Conservation (phyloP, 2,797 vertebrate species). For the Lithobates pipiens region DNA sequence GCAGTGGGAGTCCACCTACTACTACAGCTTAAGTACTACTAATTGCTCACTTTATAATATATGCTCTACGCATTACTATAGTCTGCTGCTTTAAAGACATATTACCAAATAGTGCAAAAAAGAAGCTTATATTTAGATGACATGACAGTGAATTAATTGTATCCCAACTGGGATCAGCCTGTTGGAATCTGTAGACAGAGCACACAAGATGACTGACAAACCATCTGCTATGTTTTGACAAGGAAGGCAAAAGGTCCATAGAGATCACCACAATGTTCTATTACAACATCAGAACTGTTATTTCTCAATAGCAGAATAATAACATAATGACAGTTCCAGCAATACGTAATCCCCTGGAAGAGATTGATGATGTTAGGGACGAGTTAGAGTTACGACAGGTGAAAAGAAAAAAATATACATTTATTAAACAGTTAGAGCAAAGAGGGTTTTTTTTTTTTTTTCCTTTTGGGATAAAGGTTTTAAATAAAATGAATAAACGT, state of each 20-base stretch:
- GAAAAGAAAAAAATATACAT: too few relatives aligned
- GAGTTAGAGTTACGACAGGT: not conserved
- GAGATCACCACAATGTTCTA: not conserved
- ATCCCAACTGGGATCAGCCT: not conserved
- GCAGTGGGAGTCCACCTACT: too few relatives aligned
- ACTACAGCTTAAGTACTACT: too few relatives aligned
- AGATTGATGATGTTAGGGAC: not conserved
- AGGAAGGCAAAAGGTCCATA: conserved; percentile 1
- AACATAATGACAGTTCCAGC: not conserved
- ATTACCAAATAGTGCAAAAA: not conserved
- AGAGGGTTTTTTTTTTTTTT: too few relatives aligned
- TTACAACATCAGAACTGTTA: not conserved
- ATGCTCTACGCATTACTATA: too few relatives aligned
- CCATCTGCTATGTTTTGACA: conserved; percentile 2
- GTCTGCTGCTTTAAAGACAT: not conserved
- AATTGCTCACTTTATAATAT: too few relatives aligned
- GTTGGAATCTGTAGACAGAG: not conserved
- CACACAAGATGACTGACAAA: conserved; percentile 3
- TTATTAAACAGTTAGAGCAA: too few relatives aligned
- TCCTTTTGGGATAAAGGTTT: too few relatives aligned
- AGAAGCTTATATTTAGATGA: not conserved
- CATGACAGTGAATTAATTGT: not conserved
- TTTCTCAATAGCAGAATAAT: not conserved
- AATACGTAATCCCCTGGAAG: not conserved
- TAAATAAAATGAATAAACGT: too few relatives aligned